Evolutionary conservation across 1,140 invertebrate species (phyloP).

Genomic region (Lithobius niger): DNA sequence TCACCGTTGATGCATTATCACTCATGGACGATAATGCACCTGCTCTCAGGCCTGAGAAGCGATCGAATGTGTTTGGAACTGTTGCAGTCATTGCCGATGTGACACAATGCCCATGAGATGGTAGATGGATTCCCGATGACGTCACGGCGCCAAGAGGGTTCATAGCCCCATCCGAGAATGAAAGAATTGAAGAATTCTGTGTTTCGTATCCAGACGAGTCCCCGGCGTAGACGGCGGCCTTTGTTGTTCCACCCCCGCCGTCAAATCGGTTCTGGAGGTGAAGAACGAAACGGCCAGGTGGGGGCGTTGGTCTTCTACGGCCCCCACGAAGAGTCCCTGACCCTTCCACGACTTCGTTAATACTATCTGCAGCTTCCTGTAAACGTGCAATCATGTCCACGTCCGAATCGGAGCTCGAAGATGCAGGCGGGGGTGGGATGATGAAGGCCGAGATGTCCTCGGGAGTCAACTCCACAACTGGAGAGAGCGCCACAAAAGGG

Average conservation of each 20-base stretch:
- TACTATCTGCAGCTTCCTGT: constrained; percentile 21
- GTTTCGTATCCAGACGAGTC: constrained; percentile 20
- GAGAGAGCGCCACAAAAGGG: constrained; percentile 16
- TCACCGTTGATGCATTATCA: constrained; percentile 6
- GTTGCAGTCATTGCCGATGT: too few species aligned
- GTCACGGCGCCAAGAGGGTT: neutral
- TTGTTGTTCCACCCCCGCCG: constrained; percentile 16
- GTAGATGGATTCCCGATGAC: too few species aligned
- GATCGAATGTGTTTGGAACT: too few species aligned
- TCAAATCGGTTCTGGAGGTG: neutral
- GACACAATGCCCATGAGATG: too few species aligned
- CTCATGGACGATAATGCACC: too few species aligned
- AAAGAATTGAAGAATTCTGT: constrained; percentile 14
- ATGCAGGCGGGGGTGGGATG: constrained; percentile 58
- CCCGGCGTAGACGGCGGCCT: constrained; percentile 15
- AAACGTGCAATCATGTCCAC: constrained; percentile 19
- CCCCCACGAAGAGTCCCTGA: neutral
- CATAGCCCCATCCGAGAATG: neutral
- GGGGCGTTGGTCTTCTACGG: constrained; percentile 7
- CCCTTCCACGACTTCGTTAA: constrained; percentile 5
- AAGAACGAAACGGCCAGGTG: constrained; percentile 13
- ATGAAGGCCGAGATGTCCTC: constrained; percentile 63
- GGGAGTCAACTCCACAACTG: constrained; percentile 18
- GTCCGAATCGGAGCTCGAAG: constrained; percentile 22
- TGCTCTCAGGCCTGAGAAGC: too few species aligned